These are phyloP conservation scores for Cydia strobilella DNA, from an alignment of 1,140 invertebrate genomes.

Conservation along the genomic window DNA sequence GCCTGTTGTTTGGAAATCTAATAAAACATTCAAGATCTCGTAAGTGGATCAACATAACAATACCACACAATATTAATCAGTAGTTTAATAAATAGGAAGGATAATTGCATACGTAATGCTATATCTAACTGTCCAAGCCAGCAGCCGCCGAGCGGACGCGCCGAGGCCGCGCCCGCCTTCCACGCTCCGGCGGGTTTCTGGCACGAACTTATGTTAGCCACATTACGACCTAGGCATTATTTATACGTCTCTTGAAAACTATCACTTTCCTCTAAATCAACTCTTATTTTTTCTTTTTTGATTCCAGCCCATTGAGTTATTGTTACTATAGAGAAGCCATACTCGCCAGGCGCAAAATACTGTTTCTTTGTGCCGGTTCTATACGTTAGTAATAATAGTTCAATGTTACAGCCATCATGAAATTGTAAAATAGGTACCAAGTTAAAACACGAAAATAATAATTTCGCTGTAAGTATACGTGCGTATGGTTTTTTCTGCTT, in stretches of 20 bases:
- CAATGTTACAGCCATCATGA: no score
- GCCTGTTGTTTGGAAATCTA: background rate
- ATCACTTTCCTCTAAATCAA: background rate
- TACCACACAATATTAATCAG: background rate
- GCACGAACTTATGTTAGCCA: slow-evolving; percentile 35
- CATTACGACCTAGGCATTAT: background rate
- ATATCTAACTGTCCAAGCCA: slow-evolving; percentile 18
- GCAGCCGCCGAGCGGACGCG: background rate
- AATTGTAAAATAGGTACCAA: no score
- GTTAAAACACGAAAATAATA: no score
- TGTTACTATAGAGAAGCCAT: no score
- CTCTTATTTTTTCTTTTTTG: no score
- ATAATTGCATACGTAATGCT: slow-evolving; percentile 20
- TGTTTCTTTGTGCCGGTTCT: no score
- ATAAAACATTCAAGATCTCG: background rate
- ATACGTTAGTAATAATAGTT: no score
- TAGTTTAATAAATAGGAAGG: slow-evolving; percentile 3
- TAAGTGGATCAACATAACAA: slow-evolving; percentile 10
- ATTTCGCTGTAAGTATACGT: no score
- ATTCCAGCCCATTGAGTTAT: no score
- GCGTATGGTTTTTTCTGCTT: no score
- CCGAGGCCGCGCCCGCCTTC: slow-evolving; percentile 22
- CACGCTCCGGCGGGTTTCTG: slow-evolving; percentile 46
- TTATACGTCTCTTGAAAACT: background rate
- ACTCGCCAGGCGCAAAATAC: no score